A percentile compares a stretch with the other conserved stretches of the same genome.
Conservation (phyloP, 2,888 invertebrate genomes). For the Caenorhabditis uteleia region DNA sequence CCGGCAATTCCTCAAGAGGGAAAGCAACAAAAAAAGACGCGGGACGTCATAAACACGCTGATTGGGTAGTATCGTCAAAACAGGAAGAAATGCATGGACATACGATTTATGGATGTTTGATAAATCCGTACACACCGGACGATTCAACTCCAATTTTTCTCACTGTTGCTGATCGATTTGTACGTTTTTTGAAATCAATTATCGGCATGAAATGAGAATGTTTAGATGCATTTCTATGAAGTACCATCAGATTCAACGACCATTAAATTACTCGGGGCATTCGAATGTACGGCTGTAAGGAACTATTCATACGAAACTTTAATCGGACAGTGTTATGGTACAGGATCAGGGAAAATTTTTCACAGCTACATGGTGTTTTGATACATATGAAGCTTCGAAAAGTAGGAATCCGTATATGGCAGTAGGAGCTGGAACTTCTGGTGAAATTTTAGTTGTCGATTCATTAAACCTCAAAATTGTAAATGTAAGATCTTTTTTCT, state of each 20-base stretch:
- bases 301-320: no score
- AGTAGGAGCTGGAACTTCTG: conserved; percentile 40
- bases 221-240: conserved; percentile 11
- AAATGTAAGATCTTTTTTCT: conserved; percentile 23
- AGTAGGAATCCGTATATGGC: conserved; percentile 10
- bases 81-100: conserved; percentile 24
- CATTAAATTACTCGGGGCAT: neutral
- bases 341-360: conserved; percentile 20
- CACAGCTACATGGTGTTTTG: conserved; percentile 31
- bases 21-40: no score
- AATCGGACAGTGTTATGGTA: neutral
- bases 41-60: no score
- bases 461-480: conserved; percentile 10
- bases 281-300: neutral
- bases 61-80: no score
- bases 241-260: conserved; percentile 1
- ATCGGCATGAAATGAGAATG: neutral
- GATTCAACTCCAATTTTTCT: conserved; percentile 22
- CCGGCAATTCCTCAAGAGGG: no score
- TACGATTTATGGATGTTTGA: conserved; percentile 38
- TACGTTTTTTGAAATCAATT: conserved; percentile 11
- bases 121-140: conserved; percentile 31
- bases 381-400: conserved; percentile 14
- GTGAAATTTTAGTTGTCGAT: conserved; percentile 47
- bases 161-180: conserved; percentile 31